These are phyloP conservation scores for Sinocyclocheilus grahami DNA, from an alignment of 2,113 vertebrate genomes.

Conservation along the genomic window DNA sequence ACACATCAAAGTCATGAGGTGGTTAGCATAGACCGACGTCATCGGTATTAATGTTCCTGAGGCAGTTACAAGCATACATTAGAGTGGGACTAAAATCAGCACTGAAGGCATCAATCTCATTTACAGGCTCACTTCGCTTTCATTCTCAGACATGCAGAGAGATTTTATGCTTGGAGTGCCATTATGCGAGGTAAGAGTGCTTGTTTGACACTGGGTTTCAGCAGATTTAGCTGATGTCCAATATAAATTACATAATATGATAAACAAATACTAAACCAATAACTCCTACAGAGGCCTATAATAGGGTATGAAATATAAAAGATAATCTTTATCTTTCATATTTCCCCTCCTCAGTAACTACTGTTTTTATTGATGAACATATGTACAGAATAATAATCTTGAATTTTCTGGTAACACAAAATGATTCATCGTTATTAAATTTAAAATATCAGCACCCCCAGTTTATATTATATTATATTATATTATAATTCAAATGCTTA, in stretches of 20 bases:
- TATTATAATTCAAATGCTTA: too few relatives aligned
- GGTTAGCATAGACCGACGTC: conserved; percentile 45
- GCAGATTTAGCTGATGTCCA: background rate
- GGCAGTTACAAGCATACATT: conserved; percentile 41
- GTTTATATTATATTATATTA: too few relatives aligned
- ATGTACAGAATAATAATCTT: too few relatives aligned
- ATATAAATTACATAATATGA: background rate
- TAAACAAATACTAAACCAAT: conserved; percentile 13
- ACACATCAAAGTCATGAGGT: conserved; percentile 34
- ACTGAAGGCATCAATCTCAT: conserved; percentile 45
- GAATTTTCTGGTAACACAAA: too few relatives aligned
- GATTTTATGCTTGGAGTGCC: conserved; percentile 8
- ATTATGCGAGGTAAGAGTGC: conserved; percentile 4
- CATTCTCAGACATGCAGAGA: conserved; percentile 27
- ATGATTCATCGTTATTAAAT: too few relatives aligned
- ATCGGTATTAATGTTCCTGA: conserved; percentile 44
- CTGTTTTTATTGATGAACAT: too few relatives aligned
- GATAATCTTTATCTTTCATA: too few relatives aligned
- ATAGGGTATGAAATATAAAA: background rate
- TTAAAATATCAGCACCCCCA: too few relatives aligned
- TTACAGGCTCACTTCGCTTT: conserved; percentile 28
- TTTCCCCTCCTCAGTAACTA: too few relatives aligned
- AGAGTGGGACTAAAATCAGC: conserved; percentile 33
- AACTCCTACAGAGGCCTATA: background rate
- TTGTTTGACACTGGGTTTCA: background rate